Conservation (phyloP, 2,888 invertebrate species). For the Keiferia lycopersicella region DNA sequence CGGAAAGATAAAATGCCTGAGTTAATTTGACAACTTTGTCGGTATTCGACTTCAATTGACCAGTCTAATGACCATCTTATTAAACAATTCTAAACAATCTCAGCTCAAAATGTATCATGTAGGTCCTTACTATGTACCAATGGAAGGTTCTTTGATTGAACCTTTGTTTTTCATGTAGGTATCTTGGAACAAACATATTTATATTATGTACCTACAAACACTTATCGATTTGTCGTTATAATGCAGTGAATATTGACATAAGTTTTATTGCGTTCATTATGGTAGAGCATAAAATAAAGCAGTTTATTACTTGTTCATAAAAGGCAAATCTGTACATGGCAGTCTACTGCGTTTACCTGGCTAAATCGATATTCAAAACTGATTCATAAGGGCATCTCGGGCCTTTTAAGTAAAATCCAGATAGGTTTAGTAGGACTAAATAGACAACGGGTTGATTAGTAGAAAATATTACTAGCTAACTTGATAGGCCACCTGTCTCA, state of each 20-base stretch:
- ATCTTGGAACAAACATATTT: too few relatives aligned
- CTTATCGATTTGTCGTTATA: neutral
- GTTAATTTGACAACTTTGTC: slow-evolving; percentile 6
- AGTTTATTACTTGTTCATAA: neutral
- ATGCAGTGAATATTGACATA: neutral
- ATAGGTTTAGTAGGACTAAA: too few relatives aligned
- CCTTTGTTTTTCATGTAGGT: too few relatives aligned
- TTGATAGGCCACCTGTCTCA: neutral
- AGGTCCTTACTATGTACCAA: too few relatives aligned
- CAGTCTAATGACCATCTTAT: neutral
- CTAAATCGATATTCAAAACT: slow-evolving; percentile 6
- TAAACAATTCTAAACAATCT: slow-evolving; percentile 4
- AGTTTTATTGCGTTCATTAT: neutral
- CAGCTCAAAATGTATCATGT: neutral
- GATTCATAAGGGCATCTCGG: neutral
- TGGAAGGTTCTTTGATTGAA: too few relatives aligned
- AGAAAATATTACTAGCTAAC: slow-evolving; percentile 9
- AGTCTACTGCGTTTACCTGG: neutral
- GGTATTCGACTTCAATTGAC: neutral
- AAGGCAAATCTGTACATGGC: neutral
- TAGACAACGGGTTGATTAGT: neutral
- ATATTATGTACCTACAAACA: too few relatives aligned
- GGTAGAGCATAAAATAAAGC: neutral
- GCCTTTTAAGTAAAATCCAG: neutral
- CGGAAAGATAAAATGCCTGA: neutral